These are phyloP conservation scores for Pocillopora grandis DNA, from an alignment of 92 coral and sea anemone species.

Conservation along the genomic window DNA sequence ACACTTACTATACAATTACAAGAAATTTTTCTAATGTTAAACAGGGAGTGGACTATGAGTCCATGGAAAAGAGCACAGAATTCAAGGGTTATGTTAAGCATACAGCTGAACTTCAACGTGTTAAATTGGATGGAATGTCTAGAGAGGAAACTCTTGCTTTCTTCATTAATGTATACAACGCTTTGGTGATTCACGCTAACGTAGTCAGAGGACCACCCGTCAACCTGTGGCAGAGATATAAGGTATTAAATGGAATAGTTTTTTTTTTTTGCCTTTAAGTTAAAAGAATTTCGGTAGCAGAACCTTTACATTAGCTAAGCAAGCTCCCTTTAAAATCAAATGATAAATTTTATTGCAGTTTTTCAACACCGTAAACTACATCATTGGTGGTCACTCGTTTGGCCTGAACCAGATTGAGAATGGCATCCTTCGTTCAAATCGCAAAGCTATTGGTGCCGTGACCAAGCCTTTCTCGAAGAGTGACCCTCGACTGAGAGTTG, in stretches of 20 bases:
- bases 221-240: slow-evolving; percentile 90
- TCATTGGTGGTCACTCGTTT: slow-evolving; percentile 84
- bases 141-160: slow-evolving; percentile 93
- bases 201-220: slow-evolving; percentile 90
- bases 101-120: slow-evolving; percentile 96
- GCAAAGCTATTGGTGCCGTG: slow-evolving; percentile 85
- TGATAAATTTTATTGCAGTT: slow-evolving; percentile 59
- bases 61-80: slow-evolving; percentile 73
- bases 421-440: slow-evolving; percentile 95
- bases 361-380: slow-evolving; percentile 90
- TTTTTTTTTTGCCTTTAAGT: background rate
- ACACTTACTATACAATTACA: no score
- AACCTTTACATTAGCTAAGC: background rate
- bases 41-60: slow-evolving; percentile 91
- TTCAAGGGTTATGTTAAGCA: slow-evolving; percentile 85
- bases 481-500: slow-evolving; percentile 87
- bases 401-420: slow-evolving; percentile 93
- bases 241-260: slow-evolving; percentile 50
- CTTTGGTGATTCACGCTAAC: slow-evolving; percentile 94
- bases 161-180: slow-evolving; percentile 95
- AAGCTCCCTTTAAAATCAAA: background rate
- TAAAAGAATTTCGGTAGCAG: background rate
- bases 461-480: slow-evolving; percentile 81
- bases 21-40: background rate
- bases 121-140: slow-evolving; percentile 77